Base-by-base conservation (phyloP, 2,888 invertebrate species). In the Zygaena filipendulae region DNA sequence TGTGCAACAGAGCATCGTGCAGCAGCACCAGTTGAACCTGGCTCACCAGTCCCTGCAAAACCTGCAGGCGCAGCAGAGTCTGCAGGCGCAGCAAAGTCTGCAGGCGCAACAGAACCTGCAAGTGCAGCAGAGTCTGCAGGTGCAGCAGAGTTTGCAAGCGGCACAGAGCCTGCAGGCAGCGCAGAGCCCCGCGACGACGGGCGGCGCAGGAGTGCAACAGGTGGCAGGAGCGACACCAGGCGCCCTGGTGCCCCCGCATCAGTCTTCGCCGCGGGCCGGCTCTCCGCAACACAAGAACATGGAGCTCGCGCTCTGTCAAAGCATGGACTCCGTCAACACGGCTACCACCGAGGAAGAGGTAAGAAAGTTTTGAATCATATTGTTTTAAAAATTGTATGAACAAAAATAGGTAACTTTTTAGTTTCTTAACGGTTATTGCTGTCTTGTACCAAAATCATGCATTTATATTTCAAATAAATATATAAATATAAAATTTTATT, bases 321-420 rank as follows among this genome's bases (percentile, higher is more conserved):
- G 95, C 83, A 95, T 96, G 95, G 96, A 96, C 83, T 95, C 95
- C 56, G 96, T 96, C 68, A 95, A 95, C 82, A 95, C 95, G 52
- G 89, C 90, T 63, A 91, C 92, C 69, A 91, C 94, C 70, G 96
- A 97, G 84, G 97, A 96, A 86, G 97, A 96, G 95, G 97, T 96
- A 59, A 84, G 90, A 3, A 11, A 23, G 11, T 11, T 10, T n/a
- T 23, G 18, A 19, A 14, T 2, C 11, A n/a, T n/a, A 14, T 11
- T 14, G 13, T 7, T 12, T n/a, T n/a, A n/a, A n/a, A n/a, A n/a
- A n/a, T n/a, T n/a, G n/a, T n/a, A n/a, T n/a, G n/a, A n/a, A 7
- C n/a, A n/a, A n/a, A n/a, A n/a, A n/a, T n/a, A n/a, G n/a, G n/a
- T n/a, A n/a, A n/a, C n/a, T n/a, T n/a, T n/a, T n/a, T n/a, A n/a